phyloP scores from a whole-genome alignment of 1,140 invertebrate genomes.

The Pseudobourletiella spinata region DNA sequence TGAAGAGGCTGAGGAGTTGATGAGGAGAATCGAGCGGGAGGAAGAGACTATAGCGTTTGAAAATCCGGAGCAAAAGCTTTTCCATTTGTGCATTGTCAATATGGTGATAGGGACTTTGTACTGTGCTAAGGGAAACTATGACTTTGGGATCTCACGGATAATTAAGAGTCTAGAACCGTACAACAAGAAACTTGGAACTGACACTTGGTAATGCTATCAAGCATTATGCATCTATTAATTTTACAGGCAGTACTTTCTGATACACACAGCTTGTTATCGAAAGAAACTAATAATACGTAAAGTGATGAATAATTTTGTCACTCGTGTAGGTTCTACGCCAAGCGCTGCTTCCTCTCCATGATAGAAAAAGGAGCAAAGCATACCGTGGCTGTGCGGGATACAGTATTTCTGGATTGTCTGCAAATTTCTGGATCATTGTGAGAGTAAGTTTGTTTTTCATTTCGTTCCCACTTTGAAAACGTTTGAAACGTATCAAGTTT shows the following conservation, averaged over 20 bases:
- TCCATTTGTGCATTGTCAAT: slow-evolving; percentile 97
- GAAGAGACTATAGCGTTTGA: slow-evolving; percentile 87
- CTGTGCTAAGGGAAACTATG: slow-evolving; percentile 97
- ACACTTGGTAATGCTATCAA: slow-evolving; percentile 70
- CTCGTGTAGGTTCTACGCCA: slow-evolving; percentile 74
- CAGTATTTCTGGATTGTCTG: slow-evolving; percentile 80
- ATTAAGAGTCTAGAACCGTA: slow-evolving; percentile 94
- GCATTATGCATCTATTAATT: no score
- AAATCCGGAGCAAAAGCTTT: slow-evolving; percentile 89
- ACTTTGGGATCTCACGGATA: slow-evolving; percentile 96
- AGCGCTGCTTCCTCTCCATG: slow-evolving; percentile 85
- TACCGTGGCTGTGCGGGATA: slow-evolving; percentile 78
- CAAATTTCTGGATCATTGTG: slow-evolving; percentile 87
- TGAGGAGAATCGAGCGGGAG: slow-evolving; percentile 97
- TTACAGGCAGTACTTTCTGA: no score
- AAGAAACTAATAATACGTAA: no score
- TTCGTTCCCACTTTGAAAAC: no score
- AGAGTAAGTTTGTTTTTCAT: no score
- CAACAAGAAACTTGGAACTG: slow-evolving; percentile 87
- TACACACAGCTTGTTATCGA: no score
- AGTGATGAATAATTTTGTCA: no score
- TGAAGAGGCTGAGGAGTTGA: slow-evolving; percentile 96
- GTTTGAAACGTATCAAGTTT: no score
- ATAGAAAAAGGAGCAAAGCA: slow-evolving; percentile 88
- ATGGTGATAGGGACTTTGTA: slow-evolving; percentile 97